Base-by-base conservation (phyloP, 2,888 invertebrate genomes). In the Drosophila monieri region DNA sequence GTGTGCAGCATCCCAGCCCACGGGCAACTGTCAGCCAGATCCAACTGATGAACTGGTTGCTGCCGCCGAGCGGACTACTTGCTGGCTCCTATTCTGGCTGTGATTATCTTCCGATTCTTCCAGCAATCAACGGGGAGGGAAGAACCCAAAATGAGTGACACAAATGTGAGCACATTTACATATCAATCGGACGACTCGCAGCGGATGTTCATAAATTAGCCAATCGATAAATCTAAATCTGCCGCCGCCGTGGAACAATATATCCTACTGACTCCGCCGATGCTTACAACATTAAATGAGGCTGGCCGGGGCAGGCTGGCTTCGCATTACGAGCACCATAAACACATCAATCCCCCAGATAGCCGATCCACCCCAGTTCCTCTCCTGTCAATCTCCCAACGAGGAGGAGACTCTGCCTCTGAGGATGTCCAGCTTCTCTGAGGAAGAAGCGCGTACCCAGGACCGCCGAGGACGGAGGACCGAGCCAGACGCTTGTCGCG, bases 171-270 rank as follows among this genome's bases (percentile, higher is more conserved):
- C 84, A 83, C 80, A 89, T 88, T 88, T 88, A 89, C 88, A 89
- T 88, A 88, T 88, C 89, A 88, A 89, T 89, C 77, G 85, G 27
- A 41, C 51, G 27, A 41, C 51, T 52, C 47, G 52, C 49, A 74
- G 79, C 83, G 91, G 90, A 91, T 91, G 90, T 89, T 89, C 89
- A 90, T 90, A 91, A 91, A 91, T 90, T 91, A 90, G 80, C 84
- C 88, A 89, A 90, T 89, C 90, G 89, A 91, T 90, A 84, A 85
- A 88, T 79, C 86, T 54, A 72, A 74, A 64, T 81, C 85, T 76
- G 54, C 46, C 56, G 59, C 72, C 64, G 54, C 70, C 9, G 46
- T 76, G 66, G 73, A 78, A 80, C 77, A 81, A 79, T 73, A 79
- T 62, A 75, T 64, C 44, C 44, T n/a, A 2, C 35, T 14, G 35